These are phyloP conservation scores for Scophthalmus maximus DNA, from an alignment of 2,113 vertebrate genomes.

Conservation along the genomic window DNA sequence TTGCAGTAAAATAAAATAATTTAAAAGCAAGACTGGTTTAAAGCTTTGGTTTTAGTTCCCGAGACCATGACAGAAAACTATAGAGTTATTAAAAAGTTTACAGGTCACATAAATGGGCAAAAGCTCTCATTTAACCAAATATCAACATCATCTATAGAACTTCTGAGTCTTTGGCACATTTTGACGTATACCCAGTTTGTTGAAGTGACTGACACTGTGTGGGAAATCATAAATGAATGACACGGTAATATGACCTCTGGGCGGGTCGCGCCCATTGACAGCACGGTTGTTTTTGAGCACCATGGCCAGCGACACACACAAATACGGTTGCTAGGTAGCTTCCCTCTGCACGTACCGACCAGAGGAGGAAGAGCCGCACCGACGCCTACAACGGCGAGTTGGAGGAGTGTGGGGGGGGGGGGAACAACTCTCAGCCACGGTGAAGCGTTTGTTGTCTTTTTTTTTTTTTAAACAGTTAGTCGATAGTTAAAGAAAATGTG, in stretches of 20 bases:
- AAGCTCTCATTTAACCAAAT: no score
- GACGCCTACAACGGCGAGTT: background rate
- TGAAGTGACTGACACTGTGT: no score
- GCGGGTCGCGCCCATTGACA: constrained; percentile 31
- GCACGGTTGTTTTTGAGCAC: constrained; percentile 66
- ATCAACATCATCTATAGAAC: no score
- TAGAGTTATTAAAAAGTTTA: no score
- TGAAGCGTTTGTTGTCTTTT: background rate
- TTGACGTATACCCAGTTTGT: no score
- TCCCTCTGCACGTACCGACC: constrained; percentile 46
- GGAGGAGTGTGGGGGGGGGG: background rate
- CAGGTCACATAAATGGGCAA: no score
- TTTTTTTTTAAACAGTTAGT: no score
- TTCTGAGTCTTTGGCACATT: background rate
- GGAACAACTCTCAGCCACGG: background rate
- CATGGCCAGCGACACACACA: constrained; percentile 69
- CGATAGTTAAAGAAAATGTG: background rate
- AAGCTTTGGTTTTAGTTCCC: no score
- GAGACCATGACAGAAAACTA: no score
- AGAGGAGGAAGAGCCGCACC: constrained; percentile 20
- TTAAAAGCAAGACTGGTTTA: no score
- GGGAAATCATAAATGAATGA: background rate
- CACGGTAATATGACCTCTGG: constrained; percentile 29
- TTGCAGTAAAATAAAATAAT: no score
- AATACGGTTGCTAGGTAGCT: constrained; percentile 70